A percentile compares a stretch with the other conserved stretches of the same genome.
Conservation (phyloP, 92 coral and sea anemone genomes). For the Parazoanthus darwini region DNA sequence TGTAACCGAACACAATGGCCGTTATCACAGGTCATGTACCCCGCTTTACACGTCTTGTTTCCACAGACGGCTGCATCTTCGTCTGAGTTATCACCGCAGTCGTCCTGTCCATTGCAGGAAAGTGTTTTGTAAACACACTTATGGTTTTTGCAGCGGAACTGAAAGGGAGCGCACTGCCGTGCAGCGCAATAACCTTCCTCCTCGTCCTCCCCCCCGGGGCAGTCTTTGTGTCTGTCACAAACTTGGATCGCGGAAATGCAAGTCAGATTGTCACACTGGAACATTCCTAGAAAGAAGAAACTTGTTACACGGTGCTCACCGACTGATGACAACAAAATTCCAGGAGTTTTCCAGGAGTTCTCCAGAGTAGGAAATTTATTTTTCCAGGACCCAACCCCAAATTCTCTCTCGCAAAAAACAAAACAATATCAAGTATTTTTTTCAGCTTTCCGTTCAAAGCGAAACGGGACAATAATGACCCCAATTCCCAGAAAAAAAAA, state of each 20-base stretch:
- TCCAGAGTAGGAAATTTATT: no score
- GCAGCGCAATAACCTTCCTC: conserved; percentile 66
- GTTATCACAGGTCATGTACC: conserved; percentile 53
- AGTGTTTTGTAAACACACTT: conserved; percentile 67
- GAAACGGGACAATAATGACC: no score
- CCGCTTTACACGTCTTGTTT: conserved; percentile 53
- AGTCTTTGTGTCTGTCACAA: conserved; percentile 77
- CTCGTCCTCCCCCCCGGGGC: conserved; percentile 68
- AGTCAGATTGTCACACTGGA: conserved; percentile 69
- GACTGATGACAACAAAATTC: no score
- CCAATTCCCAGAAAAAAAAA: no score
- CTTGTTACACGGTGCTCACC: neutral
- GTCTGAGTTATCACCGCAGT: conserved; percentile 81
- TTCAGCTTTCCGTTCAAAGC: no score
- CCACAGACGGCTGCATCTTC: conserved; percentile 62
- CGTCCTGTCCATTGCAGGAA: conserved; percentile 70
- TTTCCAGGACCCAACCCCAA: no score
- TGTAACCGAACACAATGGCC: conserved; percentile 71
- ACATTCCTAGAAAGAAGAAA: conserved; percentile 58
- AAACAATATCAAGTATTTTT: no score
- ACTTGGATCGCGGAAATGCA: conserved; percentile 74
- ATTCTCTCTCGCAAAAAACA: no score
- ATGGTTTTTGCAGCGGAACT: conserved; percentile 78
- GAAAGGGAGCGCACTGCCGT: conserved; percentile 64
- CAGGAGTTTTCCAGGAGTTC: no score